Evolutionary conservation across 2,797 vertebrate species (phyloP), one percentile per base, ranked within the genome.

Genomic region (Poecilia gillii): DNA sequence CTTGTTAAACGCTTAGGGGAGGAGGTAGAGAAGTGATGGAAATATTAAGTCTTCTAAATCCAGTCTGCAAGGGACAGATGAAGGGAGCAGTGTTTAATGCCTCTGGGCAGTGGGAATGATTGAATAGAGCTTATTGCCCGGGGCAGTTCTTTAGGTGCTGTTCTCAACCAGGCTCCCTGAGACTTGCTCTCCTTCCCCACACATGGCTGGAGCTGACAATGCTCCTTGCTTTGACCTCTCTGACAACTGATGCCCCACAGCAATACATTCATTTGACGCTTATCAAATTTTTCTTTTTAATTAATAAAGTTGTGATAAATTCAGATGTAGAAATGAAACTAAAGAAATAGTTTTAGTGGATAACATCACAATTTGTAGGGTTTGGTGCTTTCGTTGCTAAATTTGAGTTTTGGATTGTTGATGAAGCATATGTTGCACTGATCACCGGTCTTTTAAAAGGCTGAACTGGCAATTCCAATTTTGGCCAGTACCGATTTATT

Each of bases 21-120:
- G 33, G 73, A 53, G 55, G 47, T 46, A 41, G 20, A 55, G 53
- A 53, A 66, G 66, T 74, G 84, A 80, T 41, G 2, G 36, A 31
- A 76, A 81, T 55, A 80, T 87, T 88, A 83, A 87, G 78, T 77
- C 80, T 57, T 87, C 78, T 85, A 83, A 88, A 83, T 81, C 76
- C 77, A 84, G 85, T 77, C 87, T 80, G 77, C 81, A 90, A 79
- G 78, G 75, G 80, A 75, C 64, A 75, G 59, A 45, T 81, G 85
- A 82, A 81, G 73, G 81, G 85, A 89, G 90, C 88, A 91, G 88
- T 90, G 85, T 81, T 83, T 88, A 90, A 93, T 92, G 90, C 88
- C 89, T 75, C 72, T 88, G 82, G 82, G 85, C 83, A 90, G 84
- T 64, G 73, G 59, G 59, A 81, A 82, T 84, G 82, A 87, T 86